Evolutionary conservation across 2,888 invertebrate species (phyloP).

Genomic region (Eristalis tenax): DNA sequence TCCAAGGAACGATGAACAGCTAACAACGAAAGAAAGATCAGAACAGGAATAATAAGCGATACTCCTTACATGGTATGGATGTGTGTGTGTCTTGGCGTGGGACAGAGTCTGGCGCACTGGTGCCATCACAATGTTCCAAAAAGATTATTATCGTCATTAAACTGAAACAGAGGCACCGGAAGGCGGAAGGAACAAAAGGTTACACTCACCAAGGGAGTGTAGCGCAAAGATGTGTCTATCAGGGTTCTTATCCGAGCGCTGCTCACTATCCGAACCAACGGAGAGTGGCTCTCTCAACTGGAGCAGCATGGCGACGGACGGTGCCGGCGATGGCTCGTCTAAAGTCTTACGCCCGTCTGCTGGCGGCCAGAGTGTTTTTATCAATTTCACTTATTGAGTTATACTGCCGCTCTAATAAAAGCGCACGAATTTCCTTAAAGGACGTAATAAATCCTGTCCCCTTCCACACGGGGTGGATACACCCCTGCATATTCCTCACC

Average conservation of each 20-base stretch:
- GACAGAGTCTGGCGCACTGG: constrained; percentile 8
- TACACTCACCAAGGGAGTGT: constrained; percentile 14
- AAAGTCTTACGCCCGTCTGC: not conserved
- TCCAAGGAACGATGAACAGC: constrained; percentile 4
- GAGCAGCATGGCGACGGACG: not conserved
- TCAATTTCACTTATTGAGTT: constrained; percentile 58
- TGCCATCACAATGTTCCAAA: constrained; percentile 57
- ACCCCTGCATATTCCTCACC: not conserved
- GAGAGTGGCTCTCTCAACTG: not conserved
- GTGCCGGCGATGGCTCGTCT: not conserved
- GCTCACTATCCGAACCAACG: not conserved
- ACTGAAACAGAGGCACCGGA: constrained; percentile 40
- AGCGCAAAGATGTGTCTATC: not conserved
- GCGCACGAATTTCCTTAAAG: constrained; percentile 60
- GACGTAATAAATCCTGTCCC: constrained; percentile 57
- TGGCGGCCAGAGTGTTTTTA: constrained; percentile 26
- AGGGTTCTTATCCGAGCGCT: not conserved
- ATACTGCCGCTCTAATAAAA: constrained; percentile 54
- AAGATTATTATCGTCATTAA: constrained; percentile 62
- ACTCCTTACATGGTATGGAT: constrained; percentile 23
- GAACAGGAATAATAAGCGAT: constrained; percentile 51
- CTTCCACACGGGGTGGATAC: not conserved
- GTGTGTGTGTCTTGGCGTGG: not conserved
- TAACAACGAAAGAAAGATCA: constrained; percentile 41
- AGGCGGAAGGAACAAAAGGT: constrained; percentile 52